Percentiles rank a stretch among this genome's conserved stretches.
phyloP scores from a whole-genome alignment of 2,888 invertebrate species.

The Ariolimax columbianus region DNA sequence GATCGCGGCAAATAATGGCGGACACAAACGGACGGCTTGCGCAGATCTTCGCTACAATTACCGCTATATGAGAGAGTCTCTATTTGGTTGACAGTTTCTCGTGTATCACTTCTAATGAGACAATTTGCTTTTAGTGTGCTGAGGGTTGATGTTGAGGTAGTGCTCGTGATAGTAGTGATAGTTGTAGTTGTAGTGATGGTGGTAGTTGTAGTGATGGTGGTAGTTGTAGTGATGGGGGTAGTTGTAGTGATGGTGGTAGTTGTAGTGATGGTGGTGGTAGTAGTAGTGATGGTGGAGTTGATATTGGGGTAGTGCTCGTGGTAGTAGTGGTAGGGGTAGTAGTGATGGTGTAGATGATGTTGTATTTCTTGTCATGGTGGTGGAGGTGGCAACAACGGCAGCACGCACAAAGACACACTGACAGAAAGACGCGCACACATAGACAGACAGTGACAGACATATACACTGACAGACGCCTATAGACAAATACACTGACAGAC shows the following conservation, averaged over 20 bases:
- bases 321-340: background rate
- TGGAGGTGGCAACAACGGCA: background rate
- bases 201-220: background rate
- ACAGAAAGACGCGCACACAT: no score
- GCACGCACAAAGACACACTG: no score
- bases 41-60: conserved; percentile 10
- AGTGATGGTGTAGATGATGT: background rate
- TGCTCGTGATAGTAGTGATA: no score
- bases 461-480: no score
- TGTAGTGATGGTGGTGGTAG: no score
- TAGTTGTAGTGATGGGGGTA: background rate
- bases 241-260: background rate
- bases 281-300: no score
- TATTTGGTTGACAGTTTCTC: background rate
- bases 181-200: no score
- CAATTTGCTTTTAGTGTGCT: background rate
- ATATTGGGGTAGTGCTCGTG: no score
- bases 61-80: background rate
- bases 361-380: background rate
- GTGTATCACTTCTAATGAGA: background rate
- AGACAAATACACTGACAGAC: no score
- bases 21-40: background rate
- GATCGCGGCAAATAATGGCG: background rate
- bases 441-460: no score
- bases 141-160: background rate